phyloP scores from a whole-genome alignment of 2,113 vertebrate genomes.

The Anhinga rufa region DNA sequence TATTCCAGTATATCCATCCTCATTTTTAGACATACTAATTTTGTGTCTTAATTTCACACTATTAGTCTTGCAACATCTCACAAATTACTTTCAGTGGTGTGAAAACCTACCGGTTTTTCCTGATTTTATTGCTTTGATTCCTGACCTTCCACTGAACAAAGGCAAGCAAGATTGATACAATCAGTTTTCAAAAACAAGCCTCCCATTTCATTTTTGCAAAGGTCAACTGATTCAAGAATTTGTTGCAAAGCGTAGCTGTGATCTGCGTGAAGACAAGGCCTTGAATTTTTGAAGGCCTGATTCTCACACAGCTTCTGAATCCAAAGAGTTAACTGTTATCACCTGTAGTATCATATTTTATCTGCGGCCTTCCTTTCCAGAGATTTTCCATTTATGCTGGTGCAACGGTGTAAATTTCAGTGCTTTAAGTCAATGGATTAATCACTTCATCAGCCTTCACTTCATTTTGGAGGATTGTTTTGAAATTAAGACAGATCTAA shows the following conservation, averaged over 20 bases:
- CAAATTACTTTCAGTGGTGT: background rate
- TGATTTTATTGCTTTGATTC: background rate
- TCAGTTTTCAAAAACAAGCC: background rate
- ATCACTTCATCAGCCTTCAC: slow-evolving; percentile 10
- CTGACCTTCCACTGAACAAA: background rate
- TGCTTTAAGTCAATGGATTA: background rate
- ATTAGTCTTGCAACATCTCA: background rate
- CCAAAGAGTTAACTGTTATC: background rate
- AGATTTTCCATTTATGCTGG: slow-evolving; percentile 2
- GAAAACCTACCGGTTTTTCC: background rate
- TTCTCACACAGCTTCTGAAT: background rate
- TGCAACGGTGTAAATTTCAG: background rate
- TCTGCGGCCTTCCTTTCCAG: background rate
- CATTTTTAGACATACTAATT: background rate
- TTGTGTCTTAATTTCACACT: background rate
- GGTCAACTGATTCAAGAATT: background rate
- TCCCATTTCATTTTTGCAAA: background rate
- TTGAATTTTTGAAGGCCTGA: background rate
- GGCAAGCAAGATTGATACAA: background rate
- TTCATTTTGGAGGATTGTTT: slow-evolving; percentile 1
- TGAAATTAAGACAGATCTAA: background rate
- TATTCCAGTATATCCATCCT: background rate
- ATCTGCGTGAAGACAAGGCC: background rate
- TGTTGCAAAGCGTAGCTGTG: background rate
- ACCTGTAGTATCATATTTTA: background rate